Evolutionary conservation across 2,888 invertebrate genomes (phyloP).

Genomic region (Diabrotica balteata): DNA sequence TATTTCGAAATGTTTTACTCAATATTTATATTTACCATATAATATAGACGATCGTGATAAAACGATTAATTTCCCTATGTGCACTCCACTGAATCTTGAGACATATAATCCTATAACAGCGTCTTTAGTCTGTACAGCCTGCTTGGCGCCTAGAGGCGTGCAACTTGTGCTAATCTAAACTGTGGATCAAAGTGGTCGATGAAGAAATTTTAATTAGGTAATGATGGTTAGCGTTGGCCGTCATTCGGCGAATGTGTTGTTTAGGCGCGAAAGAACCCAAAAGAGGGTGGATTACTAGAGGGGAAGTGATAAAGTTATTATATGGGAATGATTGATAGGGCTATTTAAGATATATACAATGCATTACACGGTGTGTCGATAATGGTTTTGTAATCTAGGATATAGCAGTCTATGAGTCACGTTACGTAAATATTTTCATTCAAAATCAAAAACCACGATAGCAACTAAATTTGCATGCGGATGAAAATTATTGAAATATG

Average conservation of each 20-base stretch:
- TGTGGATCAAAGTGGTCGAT: slow-evolving; percentile 11
- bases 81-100: background rate
- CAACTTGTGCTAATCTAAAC: slow-evolving; percentile 16
- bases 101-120: background rate
- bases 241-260: slow-evolving; percentile 3
- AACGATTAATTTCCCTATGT: background rate
- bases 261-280: slow-evolving; percentile 2
- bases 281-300: slow-evolving; percentile 9
- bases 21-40: too few species aligned
- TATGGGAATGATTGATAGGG: slow-evolving; percentile 22
- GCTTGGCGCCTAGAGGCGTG: slow-evolving; percentile 23
- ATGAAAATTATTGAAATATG: too few species aligned
- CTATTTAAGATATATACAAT: slow-evolving; percentile 18
- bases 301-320: slow-evolving; percentile 19
- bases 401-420: slow-evolving; percentile 3
- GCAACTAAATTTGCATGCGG: too few species aligned
- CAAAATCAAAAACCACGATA: too few species aligned
- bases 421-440: too few species aligned
- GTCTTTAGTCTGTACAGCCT: slow-evolving; percentile 8
- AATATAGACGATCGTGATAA: too few species aligned
- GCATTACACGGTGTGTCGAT: background rate
- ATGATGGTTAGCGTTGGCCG: slow-evolving; percentile 1
- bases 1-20: too few species aligned
- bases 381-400: slow-evolving; percentile 12
- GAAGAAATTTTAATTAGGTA: slow-evolving; percentile 14